Evolutionary conservation across 2,113 vertebrate species (phyloP).

Genomic region (Proterorhinus semilunaris): DNA sequence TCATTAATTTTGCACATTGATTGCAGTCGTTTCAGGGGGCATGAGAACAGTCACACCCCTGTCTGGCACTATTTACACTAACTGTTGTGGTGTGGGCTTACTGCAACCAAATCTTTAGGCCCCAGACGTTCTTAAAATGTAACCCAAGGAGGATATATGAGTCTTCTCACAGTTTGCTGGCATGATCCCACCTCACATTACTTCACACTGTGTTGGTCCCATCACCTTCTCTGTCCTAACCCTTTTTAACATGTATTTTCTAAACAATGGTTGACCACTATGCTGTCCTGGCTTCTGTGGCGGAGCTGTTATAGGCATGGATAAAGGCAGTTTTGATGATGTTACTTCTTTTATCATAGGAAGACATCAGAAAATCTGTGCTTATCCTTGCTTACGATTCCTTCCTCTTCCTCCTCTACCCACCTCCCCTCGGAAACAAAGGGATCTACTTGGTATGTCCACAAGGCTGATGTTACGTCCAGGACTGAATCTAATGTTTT

Average conservation of each 20-base stretch:
- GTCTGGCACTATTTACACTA: conserved; percentile 42
- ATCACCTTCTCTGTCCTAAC: conserved; percentile 50
- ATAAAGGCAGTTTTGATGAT: conserved; percentile 87
- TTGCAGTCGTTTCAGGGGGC: background rate
- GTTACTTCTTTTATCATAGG: conserved; percentile 85
- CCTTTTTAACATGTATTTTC: conserved; percentile 49
- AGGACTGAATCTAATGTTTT: too few relatives aligned
- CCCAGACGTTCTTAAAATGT: too few relatives aligned
- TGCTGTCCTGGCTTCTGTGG: conserved; percentile 60
- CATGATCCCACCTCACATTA: conserved; percentile 53
- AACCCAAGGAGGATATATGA: conserved; percentile 21
- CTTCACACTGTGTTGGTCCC: conserved; percentile 45
- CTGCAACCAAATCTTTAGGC: conserved; percentile 5
- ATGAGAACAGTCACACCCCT: conserved; percentile 40
- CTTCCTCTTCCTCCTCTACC: conserved; percentile 66
- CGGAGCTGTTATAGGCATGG: conserved; percentile 75
- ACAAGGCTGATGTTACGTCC: background rate
- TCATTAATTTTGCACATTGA: background rate
- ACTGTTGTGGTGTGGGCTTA: conserved; percentile 46
- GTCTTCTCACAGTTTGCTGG: conserved; percentile 53
- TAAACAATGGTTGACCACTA: conserved; percentile 40
- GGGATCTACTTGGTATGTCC: conserved; percentile 57
- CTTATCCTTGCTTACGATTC: conserved; percentile 81
- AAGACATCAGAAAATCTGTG: conserved; percentile 88
- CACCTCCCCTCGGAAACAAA: conserved; percentile 56